Evolutionary conservation across 2,113 vertebrate genomes (phyloP).

Genomic region (Cochlearius cochlearius): DNA sequence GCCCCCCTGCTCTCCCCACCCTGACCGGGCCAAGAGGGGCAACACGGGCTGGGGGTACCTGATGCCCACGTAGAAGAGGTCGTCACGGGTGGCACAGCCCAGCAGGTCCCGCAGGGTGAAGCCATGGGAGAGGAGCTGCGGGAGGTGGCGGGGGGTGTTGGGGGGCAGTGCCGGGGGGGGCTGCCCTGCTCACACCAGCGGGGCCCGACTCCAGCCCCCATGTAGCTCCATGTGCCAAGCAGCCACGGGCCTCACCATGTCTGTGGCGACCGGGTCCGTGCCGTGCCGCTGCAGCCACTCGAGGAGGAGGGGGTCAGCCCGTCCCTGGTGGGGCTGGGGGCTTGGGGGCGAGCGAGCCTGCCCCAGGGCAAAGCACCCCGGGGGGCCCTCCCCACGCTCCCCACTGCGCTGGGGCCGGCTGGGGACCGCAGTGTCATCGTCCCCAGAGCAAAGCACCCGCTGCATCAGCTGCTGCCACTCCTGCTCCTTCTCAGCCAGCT

Average conservation of each 20-base stretch:
- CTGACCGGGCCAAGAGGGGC: neutral
- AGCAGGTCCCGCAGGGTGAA: conserved; percentile 85
- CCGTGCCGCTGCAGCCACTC: conserved; percentile 56
- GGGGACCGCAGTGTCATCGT: neutral
- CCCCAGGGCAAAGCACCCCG: fast-evolving
- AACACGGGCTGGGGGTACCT: neutral
- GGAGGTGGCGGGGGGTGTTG: neutral
- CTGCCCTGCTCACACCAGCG: fast-evolving
- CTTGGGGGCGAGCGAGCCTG: neutral
- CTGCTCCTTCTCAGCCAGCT: conserved; percentile 81
- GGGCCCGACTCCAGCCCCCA: too few species aligned
- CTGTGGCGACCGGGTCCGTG: conserved; percentile 47
- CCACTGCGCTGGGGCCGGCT: neutral
- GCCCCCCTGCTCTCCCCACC: fast-evolving
- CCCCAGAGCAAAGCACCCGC: conserved; percentile 44
- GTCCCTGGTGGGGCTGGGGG: neutral
- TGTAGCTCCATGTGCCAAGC: fast-evolving
- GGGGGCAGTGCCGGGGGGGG: neutral
- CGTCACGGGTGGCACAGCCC: conserved; percentile 77
- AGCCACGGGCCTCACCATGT: conserved; percentile 18
- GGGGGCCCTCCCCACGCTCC: neutral
- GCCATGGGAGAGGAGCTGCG: conserved; percentile 77
- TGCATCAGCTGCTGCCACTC: conserved; percentile 81
- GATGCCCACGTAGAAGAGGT: conserved; percentile 82
- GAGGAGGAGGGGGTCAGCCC: conserved; percentile 28